phyloP scores from a whole-genome alignment of 2,888 invertebrate species.

The Diachrysia chrysitis region DNA sequence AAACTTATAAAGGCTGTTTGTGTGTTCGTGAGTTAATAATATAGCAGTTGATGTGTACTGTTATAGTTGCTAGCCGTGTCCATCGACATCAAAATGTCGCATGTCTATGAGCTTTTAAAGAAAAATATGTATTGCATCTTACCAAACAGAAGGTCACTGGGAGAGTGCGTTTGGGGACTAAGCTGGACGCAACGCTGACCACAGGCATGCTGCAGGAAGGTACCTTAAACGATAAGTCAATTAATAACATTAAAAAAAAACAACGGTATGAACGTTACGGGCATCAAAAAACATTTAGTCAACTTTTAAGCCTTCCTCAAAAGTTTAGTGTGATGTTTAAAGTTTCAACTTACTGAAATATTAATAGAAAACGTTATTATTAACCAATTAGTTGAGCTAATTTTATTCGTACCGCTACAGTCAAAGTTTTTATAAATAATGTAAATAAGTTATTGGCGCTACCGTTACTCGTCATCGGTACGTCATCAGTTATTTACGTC shows the following conservation, averaged over 20 bases:
- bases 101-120: background rate
- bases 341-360: background rate
- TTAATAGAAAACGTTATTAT: background rate
- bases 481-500: conserved; percentile 18
- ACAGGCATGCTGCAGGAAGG: conserved; percentile 30
- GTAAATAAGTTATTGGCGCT: conserved; percentile 25
- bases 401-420: background rate
- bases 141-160: conserved; percentile 33
- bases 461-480: background rate
- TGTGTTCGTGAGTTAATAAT: too few species aligned
- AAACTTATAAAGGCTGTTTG: background rate
- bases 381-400: background rate
- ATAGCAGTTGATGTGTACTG: too few species aligned
- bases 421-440: background rate
- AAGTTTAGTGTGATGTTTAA: background rate
- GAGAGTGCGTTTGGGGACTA: conserved; percentile 25
- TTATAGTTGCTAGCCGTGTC: background rate
- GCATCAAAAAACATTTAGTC: background rate
- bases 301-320: too few species aligned
- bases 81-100: background rate
- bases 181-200: conserved; percentile 31
- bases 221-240: conserved; percentile 43
- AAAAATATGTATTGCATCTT: conserved; percentile 25
- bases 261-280: too few species aligned
- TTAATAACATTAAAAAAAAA: too few species aligned